Evolutionary conservation across 2,888 invertebrate genomes (phyloP).

Genomic region (Caenorhabditis macrosperma): DNA sequence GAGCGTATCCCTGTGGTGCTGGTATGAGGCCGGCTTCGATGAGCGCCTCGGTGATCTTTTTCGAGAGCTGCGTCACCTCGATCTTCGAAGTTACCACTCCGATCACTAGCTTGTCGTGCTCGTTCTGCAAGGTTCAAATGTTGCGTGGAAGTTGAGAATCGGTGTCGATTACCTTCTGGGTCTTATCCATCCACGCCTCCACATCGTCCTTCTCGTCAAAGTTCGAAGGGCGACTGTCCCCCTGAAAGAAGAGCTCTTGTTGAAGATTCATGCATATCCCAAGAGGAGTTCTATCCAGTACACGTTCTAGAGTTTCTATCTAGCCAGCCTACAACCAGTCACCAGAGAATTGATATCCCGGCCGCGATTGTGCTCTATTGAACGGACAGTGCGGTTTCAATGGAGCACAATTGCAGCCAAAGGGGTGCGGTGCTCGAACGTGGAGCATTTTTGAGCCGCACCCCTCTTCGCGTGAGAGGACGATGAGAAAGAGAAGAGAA

Average conservation of each 20-base stretch:
- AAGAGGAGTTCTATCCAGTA: neutral
- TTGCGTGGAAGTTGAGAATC: neutral
- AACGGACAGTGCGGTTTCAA: neutral
- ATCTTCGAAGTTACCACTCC: slow-evolving; percentile 55
- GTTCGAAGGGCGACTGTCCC: slow-evolving; percentile 32
- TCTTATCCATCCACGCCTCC: slow-evolving; percentile 49
- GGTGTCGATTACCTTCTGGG: slow-evolving; percentile 30
- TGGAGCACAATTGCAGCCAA: neutral
- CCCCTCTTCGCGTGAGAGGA: neutral
- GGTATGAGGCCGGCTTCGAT: slow-evolving; percentile 34
- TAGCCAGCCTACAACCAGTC: neutral
- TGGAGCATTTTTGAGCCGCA: no score
- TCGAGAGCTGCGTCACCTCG: slow-evolving; percentile 54
- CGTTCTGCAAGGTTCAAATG: slow-evolving; percentile 32
- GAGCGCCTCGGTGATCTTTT: slow-evolving; percentile 57
- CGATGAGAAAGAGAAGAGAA: neutral
- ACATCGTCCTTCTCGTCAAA: slow-evolving; percentile 21
- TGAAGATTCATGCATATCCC: neutral
- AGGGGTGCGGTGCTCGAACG: no score
- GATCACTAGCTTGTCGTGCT: slow-evolving; percentile 55
- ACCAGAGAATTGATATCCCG: no score
- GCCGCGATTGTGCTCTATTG: neutral
- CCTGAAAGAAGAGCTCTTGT: slow-evolving; percentile 11
- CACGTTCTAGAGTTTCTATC: neutral
- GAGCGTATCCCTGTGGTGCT: neutral